A percentile compares a stretch with the other conserved stretches of the same genome.
Evolutionary conservation across 2,888 invertebrate genomes (phyloP).

Genomic region (Heteromyza rotundicornis): DNA sequence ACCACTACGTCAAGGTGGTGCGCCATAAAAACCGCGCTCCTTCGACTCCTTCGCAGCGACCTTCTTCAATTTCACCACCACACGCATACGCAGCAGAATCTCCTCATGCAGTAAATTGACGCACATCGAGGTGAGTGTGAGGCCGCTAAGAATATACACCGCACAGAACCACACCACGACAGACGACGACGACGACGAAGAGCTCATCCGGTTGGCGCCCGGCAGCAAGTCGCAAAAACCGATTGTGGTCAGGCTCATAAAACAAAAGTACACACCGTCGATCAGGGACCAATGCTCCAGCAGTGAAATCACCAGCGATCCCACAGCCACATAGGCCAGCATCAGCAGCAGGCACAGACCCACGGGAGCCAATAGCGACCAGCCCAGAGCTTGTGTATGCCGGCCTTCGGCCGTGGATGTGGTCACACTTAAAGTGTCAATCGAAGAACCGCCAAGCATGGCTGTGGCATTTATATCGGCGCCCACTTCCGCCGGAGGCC

Average conservation of each 20-base stretch:
- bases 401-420: slow-evolving; percentile 69
- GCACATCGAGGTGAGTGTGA: slow-evolving; percentile 86
- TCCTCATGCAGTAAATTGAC: slow-evolving; percentile 85
- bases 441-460: slow-evolving; percentile 7
- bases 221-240: slow-evolving; percentile 85
- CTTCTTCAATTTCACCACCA: slow-evolving; percentile 36
- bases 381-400: slow-evolving; percentile 66
- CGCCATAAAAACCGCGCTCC: slow-evolving; percentile 30
- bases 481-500: slow-evolving; percentile 48
- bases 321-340: slow-evolving; percentile 84
- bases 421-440: slow-evolving; percentile 40
- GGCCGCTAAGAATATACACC: slow-evolving; percentile 79
- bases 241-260: slow-evolving; percentile 88
- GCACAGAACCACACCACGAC: slow-evolving; percentile 76
- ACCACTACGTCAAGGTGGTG: slow-evolving; percentile 39
- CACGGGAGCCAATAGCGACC: slow-evolving; percentile 73
- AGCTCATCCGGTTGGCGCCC: slow-evolving; percentile 67
- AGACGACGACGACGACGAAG: slow-evolving; percentile 58
- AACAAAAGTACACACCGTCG: slow-evolving; percentile 90
- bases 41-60: slow-evolving; percentile 14
- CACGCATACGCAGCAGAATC: slow-evolving; percentile 76
- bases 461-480: slow-evolving; percentile 41
- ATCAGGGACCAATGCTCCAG: slow-evolving; percentile 87
- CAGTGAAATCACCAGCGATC: slow-evolving; percentile 81
- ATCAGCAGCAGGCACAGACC: slow-evolving; percentile 83